Evolutionary conservation across 2,113 vertebrate species (phyloP), one percentile per base, ranked within the genome.

Genomic region (Poeciliopsis prolifica): DNA sequence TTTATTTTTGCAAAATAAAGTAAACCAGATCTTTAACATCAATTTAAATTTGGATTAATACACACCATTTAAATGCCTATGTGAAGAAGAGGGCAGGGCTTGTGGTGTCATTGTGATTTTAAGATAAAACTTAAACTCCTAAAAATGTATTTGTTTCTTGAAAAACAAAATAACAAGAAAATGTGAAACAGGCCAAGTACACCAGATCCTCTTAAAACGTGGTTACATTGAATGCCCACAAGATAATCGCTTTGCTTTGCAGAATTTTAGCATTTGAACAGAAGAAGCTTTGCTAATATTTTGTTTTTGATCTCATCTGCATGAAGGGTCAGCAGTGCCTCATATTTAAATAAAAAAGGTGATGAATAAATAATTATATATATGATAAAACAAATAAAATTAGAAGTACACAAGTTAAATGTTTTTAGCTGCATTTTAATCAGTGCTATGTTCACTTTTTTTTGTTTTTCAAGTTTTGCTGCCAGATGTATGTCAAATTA

Each of bases 161-260:
- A 5, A 44, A 44, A 44, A 17, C 15, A 44, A 44, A 44, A 5
- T 44, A 17, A 44, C 14, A 44, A 44, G 4, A 37, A 37, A 37
- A 15, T 44, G 42, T 44, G 12, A 15, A 44, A 44, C 15, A 44
- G 14, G 14, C 42, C 42, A 44, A 44, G 35, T 37, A 2, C 35
- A 37, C 2, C 35, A 37, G 10, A 15, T 42, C 33, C 5, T 2
- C 68, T 6, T 10, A 12, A 62, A 8, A 5, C 82, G 86, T 28
- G 14, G 42, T 28, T 67, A 72, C 74, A 70, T n/a, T 68, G 1
- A 26, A 44, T 68, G 74, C 71, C 91, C 92, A 92, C 87, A 75
- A 80, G 91, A 62, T 87, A 28, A 89, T 92, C 89, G 62, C 88
- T 72, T 77, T 31, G 58, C 63, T 81, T 74, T 81, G 68, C 61